Base-by-base conservation (phyloP, 2,113 vertebrate genomes). In the Rousettus leschenaultii region DNA sequence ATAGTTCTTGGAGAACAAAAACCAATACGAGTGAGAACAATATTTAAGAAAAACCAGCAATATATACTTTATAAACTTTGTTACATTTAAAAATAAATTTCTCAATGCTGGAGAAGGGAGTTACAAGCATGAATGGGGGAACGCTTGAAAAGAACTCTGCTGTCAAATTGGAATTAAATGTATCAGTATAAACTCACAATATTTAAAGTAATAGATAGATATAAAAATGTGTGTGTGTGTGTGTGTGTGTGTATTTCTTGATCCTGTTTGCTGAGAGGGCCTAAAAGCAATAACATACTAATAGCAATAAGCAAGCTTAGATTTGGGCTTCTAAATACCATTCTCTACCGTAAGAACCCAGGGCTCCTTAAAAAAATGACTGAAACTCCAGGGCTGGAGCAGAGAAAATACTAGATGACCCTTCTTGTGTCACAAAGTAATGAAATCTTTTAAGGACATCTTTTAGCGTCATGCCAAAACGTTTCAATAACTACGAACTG, bases 51-150 rank as follows among this genome's bases (percentile, higher is more conserved):
- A 59, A 70, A 33, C 7, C 43, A 91, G 65, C 84, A 75, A n/a
- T 77, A 77, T 5, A 53, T 19, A 80, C 14, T 43, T 35, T 87
- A 38, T 86, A 91, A 79, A 40, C 45, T 90, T 71, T 82, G 35
- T 88, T 61, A 86, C 33, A 80, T 85, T 86, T 53, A 86, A 91
- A 89, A 92, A 89, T 75, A 86, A 40, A 51, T 85, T 70, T 95
- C 38, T 74, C 7, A 87, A 12, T 70, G 35, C 43, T 89, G 21
- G 40, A 63, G 61, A 87, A 77, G 35, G n/a, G 26, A 74, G 24
- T 45, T 71, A 80, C 77, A 89, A 86, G 74, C 40, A 55, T 57
- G 35, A 53, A 63, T 84, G 8, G 14, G 35, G 24, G 10, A 88
- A 65, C 35, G 1, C 40, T 43, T 68, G n/a, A 79, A 91, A 55